A percentile compares a stretch with the other conserved stretches of the same genome.
Conservation (phyloP, 1,140 invertebrate species). For the Drosophila insularis region DNA sequence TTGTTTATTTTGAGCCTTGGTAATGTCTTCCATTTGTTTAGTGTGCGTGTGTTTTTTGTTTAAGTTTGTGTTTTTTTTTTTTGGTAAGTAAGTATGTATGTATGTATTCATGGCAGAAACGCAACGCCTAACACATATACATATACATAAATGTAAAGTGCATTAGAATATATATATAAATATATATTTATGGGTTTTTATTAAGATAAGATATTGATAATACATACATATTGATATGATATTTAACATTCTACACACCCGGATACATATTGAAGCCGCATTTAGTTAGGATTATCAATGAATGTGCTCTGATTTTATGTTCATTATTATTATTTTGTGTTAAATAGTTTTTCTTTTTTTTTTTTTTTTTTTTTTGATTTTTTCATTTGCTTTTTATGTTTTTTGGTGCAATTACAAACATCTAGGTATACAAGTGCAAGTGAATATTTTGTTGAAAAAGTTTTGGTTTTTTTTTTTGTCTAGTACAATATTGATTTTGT, state of each 20-base stretch:
- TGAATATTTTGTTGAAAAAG: background rate
- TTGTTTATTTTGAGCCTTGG: conserved; percentile 26
- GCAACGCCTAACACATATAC: conserved; percentile 78
- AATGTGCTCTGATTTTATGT: conserved; percentile 72
- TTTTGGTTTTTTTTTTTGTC: background rate
- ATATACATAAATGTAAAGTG: conserved; percentile 79
- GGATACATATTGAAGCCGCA: conserved; percentile 72
- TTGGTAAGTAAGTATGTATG: conserved; percentile 15
- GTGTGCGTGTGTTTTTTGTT: background rate
- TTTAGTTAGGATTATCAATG: conserved; percentile 58
- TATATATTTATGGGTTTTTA: conserved; percentile 11
- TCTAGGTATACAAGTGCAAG: conserved; percentile 37
- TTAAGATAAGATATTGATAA: conserved; percentile 10
- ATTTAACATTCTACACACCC: conserved; percentile 73
- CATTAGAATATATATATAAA: conserved; percentile 36
- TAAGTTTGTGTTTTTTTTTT: background rate
- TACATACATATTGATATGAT: conserved; percentile 26
- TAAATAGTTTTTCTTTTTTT: conserved; percentile 1
- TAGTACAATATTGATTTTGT: background rate
- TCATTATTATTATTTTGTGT: conserved; percentile 31
- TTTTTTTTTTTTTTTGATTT: conserved; percentile 21
- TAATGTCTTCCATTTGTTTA: conserved; percentile 5
- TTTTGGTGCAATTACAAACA: conserved; percentile 72
- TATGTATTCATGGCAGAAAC: conserved; percentile 77
- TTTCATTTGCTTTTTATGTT: conserved; percentile 34